phyloP scores from a whole-genome alignment of 2,113 vertebrate genomes.

The Erythrocercus mccallii region DNA sequence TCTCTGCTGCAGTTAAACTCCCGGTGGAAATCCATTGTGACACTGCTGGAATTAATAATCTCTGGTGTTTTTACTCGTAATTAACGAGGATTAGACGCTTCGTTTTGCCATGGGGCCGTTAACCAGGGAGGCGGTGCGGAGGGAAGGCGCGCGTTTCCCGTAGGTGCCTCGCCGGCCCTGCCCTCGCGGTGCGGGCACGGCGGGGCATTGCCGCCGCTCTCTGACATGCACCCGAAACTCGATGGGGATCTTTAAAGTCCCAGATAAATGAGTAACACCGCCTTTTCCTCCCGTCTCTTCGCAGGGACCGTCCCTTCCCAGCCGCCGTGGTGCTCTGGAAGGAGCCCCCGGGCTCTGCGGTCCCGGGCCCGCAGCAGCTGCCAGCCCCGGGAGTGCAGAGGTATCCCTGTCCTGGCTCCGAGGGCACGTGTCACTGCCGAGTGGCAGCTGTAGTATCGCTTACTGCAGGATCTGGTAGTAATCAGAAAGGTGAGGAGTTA shows the following conservation, averaged over 20 bases:
- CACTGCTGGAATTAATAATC: background rate
- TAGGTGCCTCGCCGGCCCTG: background rate
- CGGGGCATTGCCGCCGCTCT: background rate
- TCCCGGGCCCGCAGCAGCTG: no score
- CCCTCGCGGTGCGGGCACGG: background rate
- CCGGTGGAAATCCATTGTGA: background rate
- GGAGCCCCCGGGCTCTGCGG: background rate
- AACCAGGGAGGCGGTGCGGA: background rate
- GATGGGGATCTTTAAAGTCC: accelerated
- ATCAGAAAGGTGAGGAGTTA: slow-evolving; percentile 52
- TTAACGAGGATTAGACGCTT: background rate
- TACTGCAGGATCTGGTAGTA: slow-evolving; percentile 3
- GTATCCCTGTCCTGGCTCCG: background rate
- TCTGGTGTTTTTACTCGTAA: background rate
- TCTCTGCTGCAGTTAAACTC: background rate
- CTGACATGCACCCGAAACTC: background rate
- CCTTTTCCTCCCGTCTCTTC: background rate
- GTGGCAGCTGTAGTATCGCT: background rate
- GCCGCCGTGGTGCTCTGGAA: background rate
- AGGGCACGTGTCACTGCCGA: background rate
- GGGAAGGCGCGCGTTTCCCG: background rate
- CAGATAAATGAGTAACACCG: accelerated
- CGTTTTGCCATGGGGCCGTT: background rate
- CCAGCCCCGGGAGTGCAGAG: background rate
- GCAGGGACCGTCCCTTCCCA: background rate